Evolutionary conservation across 2,113 vertebrate genomes (phyloP).

Genomic region (Zapornia atra): DNA sequence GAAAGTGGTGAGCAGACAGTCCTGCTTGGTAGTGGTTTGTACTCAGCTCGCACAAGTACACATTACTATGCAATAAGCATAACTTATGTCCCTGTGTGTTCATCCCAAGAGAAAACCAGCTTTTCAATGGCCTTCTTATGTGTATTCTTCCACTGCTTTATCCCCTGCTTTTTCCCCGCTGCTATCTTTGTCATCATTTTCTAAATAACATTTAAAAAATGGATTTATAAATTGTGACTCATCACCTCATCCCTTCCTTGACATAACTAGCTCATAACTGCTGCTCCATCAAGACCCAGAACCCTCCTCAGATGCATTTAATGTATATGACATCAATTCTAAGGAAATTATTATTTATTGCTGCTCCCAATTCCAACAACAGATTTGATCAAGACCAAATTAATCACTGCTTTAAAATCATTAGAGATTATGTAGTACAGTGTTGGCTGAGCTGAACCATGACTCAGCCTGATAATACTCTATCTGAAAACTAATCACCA

Average conservation of each 20-base stretch:
- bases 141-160: background rate
- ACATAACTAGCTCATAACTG: background rate
- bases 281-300: background rate
- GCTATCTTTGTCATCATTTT: background rate
- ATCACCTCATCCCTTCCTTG: background rate
- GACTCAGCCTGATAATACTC: constrained; percentile 22
- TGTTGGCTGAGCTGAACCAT: constrained; percentile 33
- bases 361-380: background rate
- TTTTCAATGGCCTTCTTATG: background rate
- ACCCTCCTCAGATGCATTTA: background rate
- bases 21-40: background rate
- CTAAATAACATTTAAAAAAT: background rate
- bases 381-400: constrained; percentile 46
- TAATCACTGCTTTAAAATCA: constrained; percentile 55
- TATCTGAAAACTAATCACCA: constrained; percentile 51
- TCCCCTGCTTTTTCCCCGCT: background rate
- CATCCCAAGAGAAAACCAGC: background rate
- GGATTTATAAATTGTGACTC: background rate
- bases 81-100: background rate
- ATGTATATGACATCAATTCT: background rate
- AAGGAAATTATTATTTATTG: constrained; percentile 40
- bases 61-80: background rate
- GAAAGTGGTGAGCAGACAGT: background rate
- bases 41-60: background rate
- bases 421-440: background rate